Percentiles rank a stretch among this genome's conserved stretches.
Evolutionary conservation across 2,888 invertebrate species (phyloP).

Genomic region (Brenthis daphne): DNA sequence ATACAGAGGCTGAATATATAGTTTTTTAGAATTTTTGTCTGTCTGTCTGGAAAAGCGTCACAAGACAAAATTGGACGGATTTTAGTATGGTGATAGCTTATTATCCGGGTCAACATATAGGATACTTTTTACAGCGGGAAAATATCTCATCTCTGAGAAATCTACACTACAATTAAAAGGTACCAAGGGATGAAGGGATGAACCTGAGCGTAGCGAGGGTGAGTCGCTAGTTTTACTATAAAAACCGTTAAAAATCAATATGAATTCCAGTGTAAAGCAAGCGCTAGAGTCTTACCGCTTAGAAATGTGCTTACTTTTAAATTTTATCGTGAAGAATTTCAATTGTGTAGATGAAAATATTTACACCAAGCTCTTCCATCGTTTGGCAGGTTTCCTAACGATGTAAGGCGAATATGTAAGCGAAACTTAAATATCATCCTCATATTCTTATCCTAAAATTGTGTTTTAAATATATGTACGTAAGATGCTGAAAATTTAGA

Average conservation of each 20-base stretch:
- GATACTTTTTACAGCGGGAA: too few relatives aligned
- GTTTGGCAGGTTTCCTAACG: slow-evolving; percentile 25
- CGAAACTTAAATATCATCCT: slow-evolving; percentile 17
- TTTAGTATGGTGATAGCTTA: too few relatives aligned
- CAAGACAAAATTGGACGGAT: too few relatives aligned
- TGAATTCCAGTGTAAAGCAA: neutral
- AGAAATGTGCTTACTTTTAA: slow-evolving; percentile 4
- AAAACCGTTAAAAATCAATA: neutral
- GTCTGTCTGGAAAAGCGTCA: too few relatives aligned
- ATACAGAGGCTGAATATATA: too few relatives aligned
- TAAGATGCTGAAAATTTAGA: neutral
- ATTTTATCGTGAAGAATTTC: slow-evolving; percentile 18
- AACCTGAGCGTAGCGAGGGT: too few relatives aligned
- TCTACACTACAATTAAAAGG: too few relatives aligned
- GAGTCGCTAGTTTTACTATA: neutral
- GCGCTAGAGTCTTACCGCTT: slow-evolving; percentile 1
- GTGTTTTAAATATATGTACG: neutral
- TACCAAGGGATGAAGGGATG: too few relatives aligned
- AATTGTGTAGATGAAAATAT: slow-evolving; percentile 21
- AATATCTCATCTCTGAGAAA: too few relatives aligned
- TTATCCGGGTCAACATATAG: too few relatives aligned
- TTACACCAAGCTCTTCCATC: slow-evolving; percentile 13
- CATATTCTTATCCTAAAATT: slow-evolving; percentile 11
- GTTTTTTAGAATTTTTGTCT: too few relatives aligned
- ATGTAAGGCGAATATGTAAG: slow-evolving; percentile 10